Evolutionary conservation across 2,797 vertebrate genomes (phyloP).

Genomic region (Mormyrops attenuatus): DNA sequence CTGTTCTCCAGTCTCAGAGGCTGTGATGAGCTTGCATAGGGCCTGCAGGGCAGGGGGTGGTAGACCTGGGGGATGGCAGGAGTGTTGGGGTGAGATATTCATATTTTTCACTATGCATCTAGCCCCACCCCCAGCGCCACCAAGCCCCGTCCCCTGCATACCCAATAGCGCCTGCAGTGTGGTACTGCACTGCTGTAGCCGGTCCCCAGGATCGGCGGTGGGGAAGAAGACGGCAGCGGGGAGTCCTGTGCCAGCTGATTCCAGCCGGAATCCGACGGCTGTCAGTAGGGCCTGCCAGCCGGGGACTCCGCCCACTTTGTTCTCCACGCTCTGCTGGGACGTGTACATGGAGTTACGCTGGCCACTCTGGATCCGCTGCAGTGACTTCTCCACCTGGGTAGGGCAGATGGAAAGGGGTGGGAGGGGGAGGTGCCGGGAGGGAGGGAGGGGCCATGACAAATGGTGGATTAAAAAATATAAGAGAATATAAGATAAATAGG

Average conservation of each 20-base stretch:
- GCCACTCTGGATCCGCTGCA: conserved; percentile 92
- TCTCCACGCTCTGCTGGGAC: conserved; percentile 93
- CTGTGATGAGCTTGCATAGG: conserved; percentile 88
- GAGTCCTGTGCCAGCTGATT: conserved; percentile 72
- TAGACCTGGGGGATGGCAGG: conserved; percentile 64
- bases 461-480: not conserved
- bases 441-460: not conserved
- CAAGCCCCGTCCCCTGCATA: conserved; percentile 39
- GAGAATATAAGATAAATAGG: not conserved
- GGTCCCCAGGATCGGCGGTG: conserved; percentile 81
- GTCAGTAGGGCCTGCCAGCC: conserved; percentile 93
- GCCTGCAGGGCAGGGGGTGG: conserved; percentile 86
- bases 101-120: not conserved
- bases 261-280: conserved; percentile 84
- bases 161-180: conserved; percentile 94
- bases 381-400: conserved; percentile 85
- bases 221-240: conserved; percentile 93
- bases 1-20: conserved; percentile 88
- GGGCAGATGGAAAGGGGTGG: not conserved
- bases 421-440: not conserved
- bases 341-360: conserved; percentile 97
- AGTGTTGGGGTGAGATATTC: not conserved
- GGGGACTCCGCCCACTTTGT: conserved; percentile 87
- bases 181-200: conserved; percentile 90
- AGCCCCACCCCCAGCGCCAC: conserved; percentile 16